Conservation (phyloP, 1,140 invertebrate genomes). For the Tetragonula clypearis region DNA sequence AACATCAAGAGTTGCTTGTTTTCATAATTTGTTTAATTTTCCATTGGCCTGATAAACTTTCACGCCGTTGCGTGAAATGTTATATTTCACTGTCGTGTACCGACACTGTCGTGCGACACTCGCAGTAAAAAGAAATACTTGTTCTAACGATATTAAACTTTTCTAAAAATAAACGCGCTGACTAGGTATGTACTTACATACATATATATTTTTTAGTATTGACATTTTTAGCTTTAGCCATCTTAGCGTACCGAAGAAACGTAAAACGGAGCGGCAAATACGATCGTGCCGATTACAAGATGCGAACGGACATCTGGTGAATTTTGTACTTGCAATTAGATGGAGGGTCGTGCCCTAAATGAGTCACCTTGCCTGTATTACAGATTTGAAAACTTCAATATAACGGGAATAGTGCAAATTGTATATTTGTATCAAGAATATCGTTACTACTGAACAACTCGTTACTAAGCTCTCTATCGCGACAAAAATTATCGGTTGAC, state of each 20-base stretch:
- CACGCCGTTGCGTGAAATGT: neutral
- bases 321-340: neutral
- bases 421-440: neutral
- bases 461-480: neutral
- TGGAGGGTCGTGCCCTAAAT: fast-evolving
- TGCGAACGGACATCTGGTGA: too few species aligned
- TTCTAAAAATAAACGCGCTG: neutral
- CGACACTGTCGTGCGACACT: neutral
- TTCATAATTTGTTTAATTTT: neutral
- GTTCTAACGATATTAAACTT: neutral
- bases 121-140: too few species aligned
- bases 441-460: neutral
- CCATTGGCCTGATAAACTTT: too few species aligned
- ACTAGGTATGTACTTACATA: neutral
- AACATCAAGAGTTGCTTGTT: neutral
- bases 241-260: neutral
- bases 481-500: neutral
- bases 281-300: neutral
- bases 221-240: neutral
- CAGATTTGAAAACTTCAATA: too few species aligned
- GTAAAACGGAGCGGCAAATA: neutral
- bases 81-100: neutral
- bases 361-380: too few species aligned
- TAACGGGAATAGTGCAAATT: neutral
- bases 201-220: neutral